Evolutionary conservation across 2,113 vertebrate species (phyloP), one percentile per base, ranked within the genome.

Genomic region (Platichthys stellatus): DNA sequence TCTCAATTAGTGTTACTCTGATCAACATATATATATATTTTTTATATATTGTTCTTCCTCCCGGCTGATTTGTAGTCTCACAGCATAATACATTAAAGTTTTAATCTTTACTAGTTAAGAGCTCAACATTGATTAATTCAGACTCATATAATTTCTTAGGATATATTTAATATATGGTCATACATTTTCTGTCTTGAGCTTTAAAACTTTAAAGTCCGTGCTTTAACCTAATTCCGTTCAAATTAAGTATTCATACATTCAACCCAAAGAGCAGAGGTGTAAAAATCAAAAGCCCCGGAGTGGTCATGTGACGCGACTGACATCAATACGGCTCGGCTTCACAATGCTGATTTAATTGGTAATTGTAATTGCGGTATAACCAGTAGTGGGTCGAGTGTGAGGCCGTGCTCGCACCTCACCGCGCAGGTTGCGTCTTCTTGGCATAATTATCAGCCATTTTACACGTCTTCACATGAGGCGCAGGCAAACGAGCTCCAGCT

Each of bases 391-490:
- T 62, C 64, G 67, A 65, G 59, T 51, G 63, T 53, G 70, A 78
- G 38, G 58, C 58, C 49, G 65, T 53, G 72, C 66, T 67, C 47
- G 65, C 78, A 74, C 72, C 81, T 79, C 78, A 70, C 74, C 38
- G 67, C 53, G 23, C 78, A 66, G 74, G 66, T 76, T 60, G 11
- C 23, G 49, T 63, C 63, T 6, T 40, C 54, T 63, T 61, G 54
- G 75, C 79, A 85, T 92, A 82, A 68, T 90, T 88, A 91, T 82
- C 84, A 63, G 74, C 72, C 80, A 80, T 72, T 28, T 58, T 38
- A 24, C 84, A 77, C 74, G 76, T 87, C 82, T 74, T 86, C 66
- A 53, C 83, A 74, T 8, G 31, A 80, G 81, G 74, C 62, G 43
- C 83, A 68, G 81, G 81, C 72, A 76, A 79, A 85, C 62, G 18